phyloP scores from a whole-genome alignment of 2,797 vertebrate genomes.

The Lacerta viridis region DNA sequence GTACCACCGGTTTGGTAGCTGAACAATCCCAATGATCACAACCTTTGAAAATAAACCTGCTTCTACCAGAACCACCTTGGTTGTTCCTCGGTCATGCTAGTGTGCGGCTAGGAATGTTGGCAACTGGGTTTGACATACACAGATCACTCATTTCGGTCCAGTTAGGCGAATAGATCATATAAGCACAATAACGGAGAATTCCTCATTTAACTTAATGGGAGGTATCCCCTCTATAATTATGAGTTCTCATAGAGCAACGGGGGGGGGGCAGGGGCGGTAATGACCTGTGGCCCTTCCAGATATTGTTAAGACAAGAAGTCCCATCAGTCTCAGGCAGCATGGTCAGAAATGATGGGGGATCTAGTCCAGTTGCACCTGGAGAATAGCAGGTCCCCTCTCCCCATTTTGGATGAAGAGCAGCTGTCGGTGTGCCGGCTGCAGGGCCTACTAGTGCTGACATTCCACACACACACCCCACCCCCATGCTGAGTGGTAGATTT shows the following conservation, averaged over 20 bases:
- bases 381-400: too few species aligned
- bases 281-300: too few species aligned
- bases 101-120: neutral
- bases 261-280: too few species aligned
- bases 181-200: neutral
- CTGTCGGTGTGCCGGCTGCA: too few species aligned
- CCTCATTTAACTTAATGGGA: conserved; percentile 26
- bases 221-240: conserved; percentile 28
- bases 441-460: neutral
- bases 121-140: neutral
- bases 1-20: neutral
- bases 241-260: neutral
- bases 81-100: neutral
- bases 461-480: too few species aligned
- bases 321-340: too few species aligned
- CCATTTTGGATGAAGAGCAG: too few species aligned
- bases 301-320: too few species aligned
- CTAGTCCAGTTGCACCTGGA: too few species aligned
- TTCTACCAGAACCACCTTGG: neutral
- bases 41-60: neutral
- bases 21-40: neutral
- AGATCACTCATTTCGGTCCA: neutral
- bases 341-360: too few species aligned
- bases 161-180: neutral
- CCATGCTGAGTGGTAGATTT: neutral